Conservation (phyloP, 2,797 vertebrate genomes). For the Poeciliopsis paucimaculata region DNA sequence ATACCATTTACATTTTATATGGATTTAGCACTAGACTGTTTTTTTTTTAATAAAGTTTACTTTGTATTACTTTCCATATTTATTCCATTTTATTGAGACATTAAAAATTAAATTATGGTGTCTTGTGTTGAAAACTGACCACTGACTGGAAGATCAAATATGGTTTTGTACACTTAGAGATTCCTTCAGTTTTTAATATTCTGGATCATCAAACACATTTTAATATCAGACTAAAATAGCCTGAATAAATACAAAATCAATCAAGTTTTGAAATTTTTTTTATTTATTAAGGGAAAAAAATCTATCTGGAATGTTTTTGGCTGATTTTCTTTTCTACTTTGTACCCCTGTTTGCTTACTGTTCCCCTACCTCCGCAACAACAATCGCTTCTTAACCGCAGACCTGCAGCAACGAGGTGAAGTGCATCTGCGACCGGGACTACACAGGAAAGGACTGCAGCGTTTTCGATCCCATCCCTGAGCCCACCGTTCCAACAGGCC, state of each 20-base stretch:
- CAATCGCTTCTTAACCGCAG: constrained; percentile 57
- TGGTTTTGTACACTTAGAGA: neutral
- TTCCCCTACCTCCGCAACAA: neutral
- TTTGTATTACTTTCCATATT: neutral
- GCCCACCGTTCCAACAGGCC: constrained; percentile 82
- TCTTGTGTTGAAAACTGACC: neutral
- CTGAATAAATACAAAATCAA: neutral
- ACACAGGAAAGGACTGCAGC: constrained; percentile 96
- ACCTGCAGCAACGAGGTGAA: constrained; percentile 95
- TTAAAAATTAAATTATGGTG: neutral
- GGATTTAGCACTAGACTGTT: neutral
- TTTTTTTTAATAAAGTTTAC: neutral
- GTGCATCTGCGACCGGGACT: constrained; percentile 92
- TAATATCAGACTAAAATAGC: neutral
- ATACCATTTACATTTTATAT: neutral
- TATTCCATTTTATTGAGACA: neutral
- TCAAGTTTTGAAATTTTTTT: neutral
- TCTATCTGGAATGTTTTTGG: neutral
- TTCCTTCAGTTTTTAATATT: neutral
- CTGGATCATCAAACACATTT: neutral
- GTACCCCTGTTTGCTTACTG: neutral
- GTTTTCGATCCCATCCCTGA: constrained; percentile 91
- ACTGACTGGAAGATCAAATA: neutral
- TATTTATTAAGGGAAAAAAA: neutral
- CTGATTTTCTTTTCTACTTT: neutral